Evolutionary conservation across 1,140 invertebrate species (phyloP), one percentile per base, ranked within the genome.

Genomic region (Brachionus calyciflorus): DNA sequence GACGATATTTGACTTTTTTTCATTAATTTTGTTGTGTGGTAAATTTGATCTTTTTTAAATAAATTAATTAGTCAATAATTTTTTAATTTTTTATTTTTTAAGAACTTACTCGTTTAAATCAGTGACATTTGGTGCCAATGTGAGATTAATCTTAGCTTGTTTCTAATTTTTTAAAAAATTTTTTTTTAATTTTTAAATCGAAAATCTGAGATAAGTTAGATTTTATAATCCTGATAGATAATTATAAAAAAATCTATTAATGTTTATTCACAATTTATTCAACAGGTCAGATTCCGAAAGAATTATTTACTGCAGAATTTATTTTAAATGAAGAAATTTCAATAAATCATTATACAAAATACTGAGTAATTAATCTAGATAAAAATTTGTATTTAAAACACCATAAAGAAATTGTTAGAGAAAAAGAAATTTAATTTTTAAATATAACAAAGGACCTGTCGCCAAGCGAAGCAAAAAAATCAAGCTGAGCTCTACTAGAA

Each of bases 11-110:
- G 53, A n/a, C 24, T 55, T 55, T 33, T 55, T 55, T 0, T 55
- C 53, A 30, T 33, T 9, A 21, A 9, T 21, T 55, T 55, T 63
- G 17, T 37, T 63, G 17, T 37, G 40, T 7, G 57, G 57, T 10
- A 63, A 33, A 40, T 63, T 63, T 3, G 57, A 63, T 63, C 57
- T 63, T 7, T n/a, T n/a, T n/a, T n/a, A n/a, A n/a, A n/a, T n/a
- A n/a, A n/a, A n/a, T n/a, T n/a, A n/a, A n/a, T n/a, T n/a, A n/a
- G n/a, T n/a, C n/a, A n/a, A n/a, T n/a, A n/a, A n/a, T n/a, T n/a
- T n/a, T n/a, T n/a, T n/a, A n/a, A n/a, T n/a, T n/a, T n/a, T n/a
- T n/a, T n/a, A n/a, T n/a, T n/a, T n/a, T n/a, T n/a, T n/a, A 17
- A 21, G 10, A 26, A 26, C 6, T 28, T 55, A 63, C 57, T 63